phyloP scores from a whole-genome alignment of 1,140 invertebrate genomes.

The Leptonema lineaticorne region DNA sequence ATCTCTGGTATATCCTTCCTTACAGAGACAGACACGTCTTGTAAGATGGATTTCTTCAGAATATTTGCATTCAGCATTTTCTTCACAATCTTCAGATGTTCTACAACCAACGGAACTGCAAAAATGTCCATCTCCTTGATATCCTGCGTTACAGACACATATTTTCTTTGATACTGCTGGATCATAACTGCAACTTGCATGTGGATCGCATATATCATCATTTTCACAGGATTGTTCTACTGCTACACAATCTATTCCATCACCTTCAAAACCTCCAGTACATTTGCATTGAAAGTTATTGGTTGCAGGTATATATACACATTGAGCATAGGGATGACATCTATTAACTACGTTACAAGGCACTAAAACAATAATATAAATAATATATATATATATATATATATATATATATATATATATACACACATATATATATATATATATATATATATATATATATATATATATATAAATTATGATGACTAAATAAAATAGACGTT shows the following conservation, averaged over 20 bases:
- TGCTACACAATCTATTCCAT: conserved; percentile 72
- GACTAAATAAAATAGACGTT: too few species aligned
- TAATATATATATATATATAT: conserved; percentile 39
- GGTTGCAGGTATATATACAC: conserved; percentile 61
- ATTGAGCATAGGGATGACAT: conserved; percentile 77
- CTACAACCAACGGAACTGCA: conserved; percentile 69
- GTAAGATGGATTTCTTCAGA: conserved; percentile 58
- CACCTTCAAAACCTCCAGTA: conserved; percentile 74
- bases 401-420: background rate
- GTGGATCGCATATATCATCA: conserved; percentile 69
- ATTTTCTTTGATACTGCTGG: conserved; percentile 62
- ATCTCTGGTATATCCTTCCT: conserved; percentile 62
- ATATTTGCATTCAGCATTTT: conserved; percentile 78
- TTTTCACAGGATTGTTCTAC: conserved; percentile 67
- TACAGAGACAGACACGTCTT: conserved; percentile 66
- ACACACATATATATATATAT: too few species aligned
- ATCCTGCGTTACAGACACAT: conserved; percentile 80
- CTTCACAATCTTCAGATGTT: conserved; percentile 68
- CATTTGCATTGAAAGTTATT: conserved; percentile 75
- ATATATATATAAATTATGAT: too few species aligned
- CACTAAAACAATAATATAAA: conserved; percentile 52
- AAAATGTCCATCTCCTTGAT: conserved; percentile 73
- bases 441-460: too few species aligned
- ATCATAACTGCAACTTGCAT: conserved; percentile 73
- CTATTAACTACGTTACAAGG: conserved; percentile 73